Evolutionary conservation across 2,888 invertebrate species (phyloP).

Genomic region (Melanotus villosus): DNA sequence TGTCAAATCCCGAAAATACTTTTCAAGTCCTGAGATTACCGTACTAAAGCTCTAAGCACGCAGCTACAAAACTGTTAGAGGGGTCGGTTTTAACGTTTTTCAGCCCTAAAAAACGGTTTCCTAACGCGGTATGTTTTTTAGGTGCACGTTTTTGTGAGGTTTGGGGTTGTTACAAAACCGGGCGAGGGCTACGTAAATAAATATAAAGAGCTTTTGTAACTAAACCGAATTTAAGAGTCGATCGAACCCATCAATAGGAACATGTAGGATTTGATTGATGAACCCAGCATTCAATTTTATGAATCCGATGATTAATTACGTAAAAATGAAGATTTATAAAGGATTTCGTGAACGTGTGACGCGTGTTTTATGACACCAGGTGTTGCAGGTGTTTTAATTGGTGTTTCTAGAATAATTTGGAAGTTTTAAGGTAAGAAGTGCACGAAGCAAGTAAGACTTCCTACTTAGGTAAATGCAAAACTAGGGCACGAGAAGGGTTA

Average conservation of each 20-base stretch:
- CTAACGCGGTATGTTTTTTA: neutral
- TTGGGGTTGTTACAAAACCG: too few species aligned
- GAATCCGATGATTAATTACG: neutral
- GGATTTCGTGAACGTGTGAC: neutral
- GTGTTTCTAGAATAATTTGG: too few species aligned
- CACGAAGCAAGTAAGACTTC: too few species aligned
- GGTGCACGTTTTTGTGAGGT: neutral
- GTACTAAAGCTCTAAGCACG: slow-evolving; percentile 7
- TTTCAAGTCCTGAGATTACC: slow-evolving; percentile 8
- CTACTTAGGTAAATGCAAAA: too few species aligned
- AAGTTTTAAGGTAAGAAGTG: neutral
- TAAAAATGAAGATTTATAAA: neutral
- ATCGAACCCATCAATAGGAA: neutral
- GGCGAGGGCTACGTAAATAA: neutral
- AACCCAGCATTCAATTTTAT: slow-evolving; percentile 1
- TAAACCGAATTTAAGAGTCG: neutral
- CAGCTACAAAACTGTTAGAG: neutral
- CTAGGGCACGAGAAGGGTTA: too few species aligned
- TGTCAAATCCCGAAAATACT: neutral
- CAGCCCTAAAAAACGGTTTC: neutral
- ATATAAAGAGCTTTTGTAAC: neutral
- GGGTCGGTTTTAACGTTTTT: neutral
- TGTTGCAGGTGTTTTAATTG: too few species aligned
- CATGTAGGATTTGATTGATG: slow-evolving; percentile 1
- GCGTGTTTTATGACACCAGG: neutral